These are phyloP conservation scores for Drosophila yakuba DNA, from an alignment of 1,140 invertebrate species.

Conservation along the genomic window DNA sequence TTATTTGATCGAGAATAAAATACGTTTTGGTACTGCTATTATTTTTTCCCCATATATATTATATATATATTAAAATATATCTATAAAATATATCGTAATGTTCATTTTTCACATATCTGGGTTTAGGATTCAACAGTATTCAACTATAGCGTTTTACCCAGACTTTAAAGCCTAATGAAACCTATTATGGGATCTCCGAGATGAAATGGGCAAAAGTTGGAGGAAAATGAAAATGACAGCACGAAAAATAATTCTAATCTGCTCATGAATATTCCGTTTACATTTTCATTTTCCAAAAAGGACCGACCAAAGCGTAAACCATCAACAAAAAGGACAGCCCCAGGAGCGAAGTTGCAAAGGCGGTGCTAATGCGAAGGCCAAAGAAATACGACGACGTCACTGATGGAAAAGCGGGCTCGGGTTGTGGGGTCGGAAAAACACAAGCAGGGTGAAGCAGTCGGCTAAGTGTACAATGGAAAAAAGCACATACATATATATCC, in stretches of 20 bases:
- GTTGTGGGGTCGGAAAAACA: constrained; percentile 10
- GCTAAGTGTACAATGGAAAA: constrained; percentile 66
- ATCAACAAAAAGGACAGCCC: constrained; percentile 59
- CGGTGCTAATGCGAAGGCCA: constrained; percentile 50
- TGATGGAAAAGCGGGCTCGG: constrained; percentile 16
- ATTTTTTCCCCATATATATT: too few relatives aligned
- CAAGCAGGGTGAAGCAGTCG: constrained; percentile 53
- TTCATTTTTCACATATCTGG: too few relatives aligned
- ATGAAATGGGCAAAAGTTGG: constrained; percentile 52
- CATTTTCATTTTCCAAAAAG: constrained; percentile 81
- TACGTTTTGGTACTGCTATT: too few relatives aligned
- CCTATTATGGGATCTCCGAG: constrained; percentile 39
- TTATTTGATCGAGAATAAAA: too few relatives aligned
- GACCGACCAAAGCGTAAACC: constrained; percentile 55
- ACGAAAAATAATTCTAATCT: constrained; percentile 84
- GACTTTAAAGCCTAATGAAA: background rate
- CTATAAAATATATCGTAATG: too few relatives aligned
- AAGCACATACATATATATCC: constrained; percentile 31
- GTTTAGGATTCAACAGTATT: background rate
- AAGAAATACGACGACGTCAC: constrained; percentile 74
- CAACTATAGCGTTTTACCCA: background rate
- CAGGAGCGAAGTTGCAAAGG: background rate
- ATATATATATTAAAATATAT: too few relatives aligned
- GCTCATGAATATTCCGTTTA: constrained; percentile 84
- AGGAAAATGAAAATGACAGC: constrained; percentile 81